Conservation (phyloP, 2,888 invertebrate genomes). For the Flexamia atlantica region DNA sequence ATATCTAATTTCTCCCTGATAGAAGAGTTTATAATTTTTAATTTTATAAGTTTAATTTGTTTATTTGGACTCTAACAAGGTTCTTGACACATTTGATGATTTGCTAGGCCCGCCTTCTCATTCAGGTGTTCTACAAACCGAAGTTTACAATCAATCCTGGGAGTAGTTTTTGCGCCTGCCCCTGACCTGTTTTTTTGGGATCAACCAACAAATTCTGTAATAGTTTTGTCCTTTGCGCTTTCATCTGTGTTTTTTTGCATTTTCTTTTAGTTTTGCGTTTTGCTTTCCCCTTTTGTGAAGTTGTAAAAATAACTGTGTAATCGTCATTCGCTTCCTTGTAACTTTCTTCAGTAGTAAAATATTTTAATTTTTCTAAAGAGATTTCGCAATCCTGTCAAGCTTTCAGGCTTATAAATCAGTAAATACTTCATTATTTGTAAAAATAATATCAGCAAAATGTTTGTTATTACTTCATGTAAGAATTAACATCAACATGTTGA, state of each 20-base stretch:
- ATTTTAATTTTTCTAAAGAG: not conserved
- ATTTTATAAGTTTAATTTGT: not conserved
- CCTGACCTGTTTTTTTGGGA: not conserved
- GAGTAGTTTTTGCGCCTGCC: conserved; percentile 21
- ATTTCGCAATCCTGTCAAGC: no score
- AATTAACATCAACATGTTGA: not conserved
- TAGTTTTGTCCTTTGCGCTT: conserved; percentile 22
- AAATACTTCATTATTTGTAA: no score
- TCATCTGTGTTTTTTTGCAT: conserved; percentile 23
- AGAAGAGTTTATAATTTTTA: not conserved
- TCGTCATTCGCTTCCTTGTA: not conserved
- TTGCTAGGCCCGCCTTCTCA: conserved; percentile 39
- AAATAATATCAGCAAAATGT: no score
- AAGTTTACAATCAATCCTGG: conserved; percentile 32
- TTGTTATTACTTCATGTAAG: no score
- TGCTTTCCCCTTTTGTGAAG: conserved; percentile 13
- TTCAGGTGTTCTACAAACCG: conserved; percentile 37
- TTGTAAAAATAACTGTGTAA: not conserved
- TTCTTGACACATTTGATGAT: not conserved
- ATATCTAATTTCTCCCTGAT: no score
- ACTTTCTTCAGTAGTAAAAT: not conserved
- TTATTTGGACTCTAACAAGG: not conserved
- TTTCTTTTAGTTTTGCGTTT: conserved; percentile 6
- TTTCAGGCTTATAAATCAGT: no score
- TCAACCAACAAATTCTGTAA: conserved; percentile 41